Evolutionary conservation across 2,888 invertebrate genomes (phyloP).

Genomic region (Artemia sp.): DNA sequence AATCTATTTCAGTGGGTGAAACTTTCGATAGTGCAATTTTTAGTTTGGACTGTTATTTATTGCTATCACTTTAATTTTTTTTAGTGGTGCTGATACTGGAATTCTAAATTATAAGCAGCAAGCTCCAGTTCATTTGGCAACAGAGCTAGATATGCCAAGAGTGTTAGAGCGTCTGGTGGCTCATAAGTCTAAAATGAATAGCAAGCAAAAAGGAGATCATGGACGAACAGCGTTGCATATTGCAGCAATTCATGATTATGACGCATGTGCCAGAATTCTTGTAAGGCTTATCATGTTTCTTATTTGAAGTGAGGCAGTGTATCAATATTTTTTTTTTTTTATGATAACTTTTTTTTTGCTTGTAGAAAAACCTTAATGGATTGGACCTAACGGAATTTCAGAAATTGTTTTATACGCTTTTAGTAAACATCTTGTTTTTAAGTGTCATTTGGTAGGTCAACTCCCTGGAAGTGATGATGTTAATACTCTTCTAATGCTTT

Average conservation of each 20-base stretch:
- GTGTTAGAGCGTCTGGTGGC: conserved; percentile 50
- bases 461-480: too few species aligned
- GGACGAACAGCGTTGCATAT: conserved; percentile 65
- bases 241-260: conserved; percentile 66
- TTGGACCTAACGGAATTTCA: background rate
- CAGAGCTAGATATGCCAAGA: conserved; percentile 53
- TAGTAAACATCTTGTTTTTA: too few species aligned
- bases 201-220: conserved; percentile 57
- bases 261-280: conserved; percentile 59
- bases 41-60: too few species aligned
- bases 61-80: too few species aligned
- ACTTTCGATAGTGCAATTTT: too few species aligned
- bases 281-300: conserved; percentile 36
- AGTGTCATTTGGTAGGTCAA: too few species aligned
- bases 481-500: too few species aligned
- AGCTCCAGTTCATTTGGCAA: conserved; percentile 60
- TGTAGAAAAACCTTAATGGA: conserved; percentile 20
- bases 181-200: conserved; percentile 49
- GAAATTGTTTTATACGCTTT: too few species aligned
- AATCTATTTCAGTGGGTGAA: too few species aligned
- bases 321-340: too few species aligned
- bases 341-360: too few species aligned
- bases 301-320: background rate
- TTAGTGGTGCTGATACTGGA: conserved; percentile 48
- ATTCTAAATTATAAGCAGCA: conserved; percentile 57